These are phyloP conservation scores for Corythoichthys intestinalis DNA, from an alignment of 2,113 vertebrate genomes.

Conservation along the genomic window DNA sequence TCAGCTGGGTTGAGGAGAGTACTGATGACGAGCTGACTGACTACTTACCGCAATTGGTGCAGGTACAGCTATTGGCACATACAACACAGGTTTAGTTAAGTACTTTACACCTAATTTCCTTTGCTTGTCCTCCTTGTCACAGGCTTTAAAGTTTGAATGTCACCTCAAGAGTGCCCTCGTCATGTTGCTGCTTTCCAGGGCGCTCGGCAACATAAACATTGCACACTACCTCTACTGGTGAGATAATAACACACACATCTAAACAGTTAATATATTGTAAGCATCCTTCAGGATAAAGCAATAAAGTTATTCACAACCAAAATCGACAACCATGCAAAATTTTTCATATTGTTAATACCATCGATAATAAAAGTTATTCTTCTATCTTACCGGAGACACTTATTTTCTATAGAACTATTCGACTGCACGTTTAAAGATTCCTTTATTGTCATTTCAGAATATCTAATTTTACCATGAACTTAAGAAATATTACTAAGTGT, in stretches of 20 bases:
- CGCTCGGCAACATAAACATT: constrained; percentile 86
- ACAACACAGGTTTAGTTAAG: background rate
- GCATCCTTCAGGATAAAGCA: too few species aligned
- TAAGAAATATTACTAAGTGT: too few species aligned
- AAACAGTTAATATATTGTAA: background rate
- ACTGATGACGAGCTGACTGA: constrained; percentile 91
- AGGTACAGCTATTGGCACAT: constrained; percentile 67
- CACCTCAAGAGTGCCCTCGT: constrained; percentile 88
- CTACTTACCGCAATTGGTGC: constrained; percentile 94
- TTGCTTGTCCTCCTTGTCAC: background rate
- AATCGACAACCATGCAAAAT: too few species aligned
- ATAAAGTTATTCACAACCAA: too few species aligned
- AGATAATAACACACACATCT: constrained; percentile 39
- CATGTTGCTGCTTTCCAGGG: constrained; percentile 86
- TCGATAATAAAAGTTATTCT: too few species aligned
- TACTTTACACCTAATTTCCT: background rate
- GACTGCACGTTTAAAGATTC: too few species aligned
- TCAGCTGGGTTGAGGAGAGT: constrained; percentile 86
- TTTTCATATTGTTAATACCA: too few species aligned
- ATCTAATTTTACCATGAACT: too few species aligned
- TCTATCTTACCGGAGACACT: too few species aligned
- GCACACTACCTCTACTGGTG: constrained; percentile 94
- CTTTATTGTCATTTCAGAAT: too few species aligned
- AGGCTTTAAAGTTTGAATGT: constrained; percentile 94
- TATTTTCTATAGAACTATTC: too few species aligned